Conservation (phyloP, 2,888 invertebrate species). For the Metellina segmentata region DNA sequence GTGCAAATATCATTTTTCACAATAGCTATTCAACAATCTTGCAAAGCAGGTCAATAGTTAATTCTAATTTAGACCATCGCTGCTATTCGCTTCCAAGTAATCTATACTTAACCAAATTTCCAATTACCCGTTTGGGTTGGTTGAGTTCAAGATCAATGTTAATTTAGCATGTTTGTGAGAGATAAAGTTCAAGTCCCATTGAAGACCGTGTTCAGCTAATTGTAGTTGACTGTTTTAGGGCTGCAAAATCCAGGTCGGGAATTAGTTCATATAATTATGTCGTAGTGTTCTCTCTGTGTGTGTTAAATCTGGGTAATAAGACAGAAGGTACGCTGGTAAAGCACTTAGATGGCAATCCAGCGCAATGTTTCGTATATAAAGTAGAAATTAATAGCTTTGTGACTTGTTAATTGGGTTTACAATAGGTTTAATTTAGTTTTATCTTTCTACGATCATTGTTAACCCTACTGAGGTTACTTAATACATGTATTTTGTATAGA, state of each 20-base stretch:
- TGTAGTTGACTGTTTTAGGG: neutral
- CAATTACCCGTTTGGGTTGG: neutral
- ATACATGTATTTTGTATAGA: too few relatives aligned
- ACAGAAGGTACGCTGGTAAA: neutral
- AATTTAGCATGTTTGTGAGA: neutral
- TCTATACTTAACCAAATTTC: neutral
- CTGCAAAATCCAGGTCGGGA: neutral
- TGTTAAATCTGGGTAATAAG: neutral
- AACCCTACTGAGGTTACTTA: too few relatives aligned
- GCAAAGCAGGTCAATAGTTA: neutral
- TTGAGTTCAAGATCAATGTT: constrained; percentile 1
- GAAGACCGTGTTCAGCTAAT: neutral
- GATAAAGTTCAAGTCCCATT: neutral
- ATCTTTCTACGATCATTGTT: too few relatives aligned
- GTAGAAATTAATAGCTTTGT: too few relatives aligned
- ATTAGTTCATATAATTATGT: neutral
- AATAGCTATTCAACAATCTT: neutral
- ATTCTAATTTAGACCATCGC: neutral
- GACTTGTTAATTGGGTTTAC: too few relatives aligned
- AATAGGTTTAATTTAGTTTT: too few relatives aligned
- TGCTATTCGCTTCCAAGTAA: neutral
- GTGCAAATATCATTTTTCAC: neutral
- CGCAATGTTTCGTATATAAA: too few relatives aligned
- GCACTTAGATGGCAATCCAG: too few relatives aligned
- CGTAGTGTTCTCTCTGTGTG: neutral